These are phyloP conservation scores for Hippopotamus amphibius DNA, from an alignment of 2,113 vertebrate species.

Conservation along the genomic window DNA sequence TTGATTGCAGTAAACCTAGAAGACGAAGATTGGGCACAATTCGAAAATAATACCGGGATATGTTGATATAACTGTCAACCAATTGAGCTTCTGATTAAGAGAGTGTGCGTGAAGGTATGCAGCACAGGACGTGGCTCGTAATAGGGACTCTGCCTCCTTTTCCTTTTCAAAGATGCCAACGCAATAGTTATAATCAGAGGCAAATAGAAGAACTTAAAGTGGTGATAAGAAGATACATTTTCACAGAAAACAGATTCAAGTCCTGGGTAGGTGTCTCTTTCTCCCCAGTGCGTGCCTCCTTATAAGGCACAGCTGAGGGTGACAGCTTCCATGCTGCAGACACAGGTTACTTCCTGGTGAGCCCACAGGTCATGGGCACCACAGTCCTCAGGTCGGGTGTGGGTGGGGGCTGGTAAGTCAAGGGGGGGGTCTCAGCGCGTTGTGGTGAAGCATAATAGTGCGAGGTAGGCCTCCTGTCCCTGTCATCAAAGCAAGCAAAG, in stretches of 20 bases:
- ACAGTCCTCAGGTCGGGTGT: neutral
- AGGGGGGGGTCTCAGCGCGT: neutral
- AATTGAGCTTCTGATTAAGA: slow-evolving; percentile 34
- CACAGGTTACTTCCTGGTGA: neutral
- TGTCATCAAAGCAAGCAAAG: neutral
- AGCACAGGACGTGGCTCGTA: neutral
- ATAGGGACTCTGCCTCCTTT: neutral
- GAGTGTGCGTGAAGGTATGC: neutral
- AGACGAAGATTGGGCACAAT: slow-evolving; percentile 24
- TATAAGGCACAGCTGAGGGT: neutral
- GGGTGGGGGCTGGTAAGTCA: neutral
- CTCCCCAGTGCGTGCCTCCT: neutral
- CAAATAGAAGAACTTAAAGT: neutral
- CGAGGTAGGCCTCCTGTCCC: neutral
- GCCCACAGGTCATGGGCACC: neutral
- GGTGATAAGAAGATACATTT: slow-evolving; percentile 1
- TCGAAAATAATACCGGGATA: neutral
- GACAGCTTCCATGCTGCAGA: neutral
- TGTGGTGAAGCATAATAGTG: neutral
- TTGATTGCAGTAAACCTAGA: slow-evolving; percentile 54
- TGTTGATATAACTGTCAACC: slow-evolving; percentile 17
- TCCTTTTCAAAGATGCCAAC: slow-evolving; percentile 32
- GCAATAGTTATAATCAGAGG: neutral
- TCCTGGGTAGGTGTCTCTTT: neutral
- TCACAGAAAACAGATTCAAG: slow-evolving; percentile 14